A percentile compares a stretch with the other conserved stretches of the same genome.
phyloP scores from a whole-genome alignment of 2,797 vertebrate genomes.

The Leontopithecus rosalia region DNA sequence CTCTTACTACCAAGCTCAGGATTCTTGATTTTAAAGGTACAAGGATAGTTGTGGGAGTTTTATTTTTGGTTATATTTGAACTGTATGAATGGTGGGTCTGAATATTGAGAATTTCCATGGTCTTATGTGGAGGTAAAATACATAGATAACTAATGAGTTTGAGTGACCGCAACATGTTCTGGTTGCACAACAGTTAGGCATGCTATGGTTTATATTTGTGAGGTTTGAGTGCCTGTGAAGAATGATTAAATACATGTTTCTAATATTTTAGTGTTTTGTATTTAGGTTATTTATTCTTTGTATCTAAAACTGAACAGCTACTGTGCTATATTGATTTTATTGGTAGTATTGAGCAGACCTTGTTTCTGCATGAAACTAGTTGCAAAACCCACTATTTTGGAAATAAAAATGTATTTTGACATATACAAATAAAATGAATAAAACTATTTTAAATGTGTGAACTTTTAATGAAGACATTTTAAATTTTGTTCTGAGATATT shows the following conservation, averaged over 20 bases:
- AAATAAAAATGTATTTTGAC: slow-evolving; percentile 92
- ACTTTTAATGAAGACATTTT: slow-evolving; percentile 85
- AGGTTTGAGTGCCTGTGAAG: slow-evolving; percentile 89
- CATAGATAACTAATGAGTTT: slow-evolving; percentile 77
- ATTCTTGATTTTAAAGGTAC: slow-evolving; percentile 91
- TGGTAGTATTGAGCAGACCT: slow-evolving; percentile 91
- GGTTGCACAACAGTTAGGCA: slow-evolving; percentile 86
- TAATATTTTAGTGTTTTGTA: slow-evolving; percentile 93
- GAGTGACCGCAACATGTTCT: slow-evolving; percentile 81
- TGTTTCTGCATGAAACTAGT: slow-evolving; percentile 92
- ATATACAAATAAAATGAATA: slow-evolving; percentile 93
- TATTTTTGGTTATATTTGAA: slow-evolving; percentile 85
- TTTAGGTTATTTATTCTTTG: slow-evolving; percentile 94
- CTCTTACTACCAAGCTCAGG: slow-evolving; percentile 92
- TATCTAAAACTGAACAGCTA: slow-evolving; percentile 89
- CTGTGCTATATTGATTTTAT: slow-evolving; percentile 91
- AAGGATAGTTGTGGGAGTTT: slow-evolving; percentile 84
- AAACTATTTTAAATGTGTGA: slow-evolving; percentile 91
- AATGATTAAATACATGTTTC: slow-evolving; percentile 89
- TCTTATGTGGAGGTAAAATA: slow-evolving; percentile 81
- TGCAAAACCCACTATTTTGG: slow-evolving; percentile 91
- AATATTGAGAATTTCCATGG: slow-evolving; percentile 83
- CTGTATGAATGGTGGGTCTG: slow-evolving; percentile 86
- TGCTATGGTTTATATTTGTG: slow-evolving; percentile 88
- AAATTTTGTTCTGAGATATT: slow-evolving; percentile 82